These are phyloP conservation scores for Hyaena hyaena DNA, from an alignment of 2,113 vertebrate species.

Conservation along the genomic window DNA sequence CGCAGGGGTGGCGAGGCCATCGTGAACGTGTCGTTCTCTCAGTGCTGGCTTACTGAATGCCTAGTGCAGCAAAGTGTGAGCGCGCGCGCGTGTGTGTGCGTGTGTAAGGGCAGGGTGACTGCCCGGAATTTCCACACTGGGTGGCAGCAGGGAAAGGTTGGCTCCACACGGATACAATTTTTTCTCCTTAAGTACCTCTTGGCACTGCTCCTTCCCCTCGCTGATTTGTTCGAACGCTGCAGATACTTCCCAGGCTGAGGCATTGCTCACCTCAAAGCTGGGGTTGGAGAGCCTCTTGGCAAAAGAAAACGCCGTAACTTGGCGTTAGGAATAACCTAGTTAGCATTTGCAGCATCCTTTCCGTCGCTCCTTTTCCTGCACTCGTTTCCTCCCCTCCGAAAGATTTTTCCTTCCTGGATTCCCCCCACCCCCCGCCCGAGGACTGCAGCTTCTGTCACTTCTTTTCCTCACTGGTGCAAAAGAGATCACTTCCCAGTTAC, in stretches of 20 bases:
- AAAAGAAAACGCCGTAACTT: constrained; percentile 38
- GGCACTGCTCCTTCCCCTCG: neutral
- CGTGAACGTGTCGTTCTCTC: constrained; percentile 5
- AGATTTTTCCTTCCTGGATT: neutral
- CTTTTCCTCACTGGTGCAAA: neutral
- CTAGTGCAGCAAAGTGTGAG: constrained; percentile 39
- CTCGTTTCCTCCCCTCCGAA: neutral
- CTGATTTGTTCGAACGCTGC: constrained; percentile 70
- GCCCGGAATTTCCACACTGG: constrained; percentile 48
- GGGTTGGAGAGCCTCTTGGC: constrained; percentile 3
- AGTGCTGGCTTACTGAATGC: neutral
- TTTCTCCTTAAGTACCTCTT: neutral
- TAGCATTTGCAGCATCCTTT: neutral
- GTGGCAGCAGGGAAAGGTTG: neutral
- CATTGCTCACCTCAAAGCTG: constrained; percentile 67
- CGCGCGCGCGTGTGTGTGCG: neutral
- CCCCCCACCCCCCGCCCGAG: neutral
- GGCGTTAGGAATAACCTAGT: neutral
- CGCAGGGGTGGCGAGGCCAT: neutral
- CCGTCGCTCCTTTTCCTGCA: neutral
- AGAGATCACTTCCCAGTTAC: neutral
- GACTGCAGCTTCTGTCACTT: constrained; percentile 23
- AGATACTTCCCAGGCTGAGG: constrained; percentile 67
- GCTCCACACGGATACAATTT: neutral
- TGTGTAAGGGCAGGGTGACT: neutral